Evolutionary conservation across 2,888 invertebrate genomes (phyloP).

Genomic region (Diadegma fenestrale): DNA sequence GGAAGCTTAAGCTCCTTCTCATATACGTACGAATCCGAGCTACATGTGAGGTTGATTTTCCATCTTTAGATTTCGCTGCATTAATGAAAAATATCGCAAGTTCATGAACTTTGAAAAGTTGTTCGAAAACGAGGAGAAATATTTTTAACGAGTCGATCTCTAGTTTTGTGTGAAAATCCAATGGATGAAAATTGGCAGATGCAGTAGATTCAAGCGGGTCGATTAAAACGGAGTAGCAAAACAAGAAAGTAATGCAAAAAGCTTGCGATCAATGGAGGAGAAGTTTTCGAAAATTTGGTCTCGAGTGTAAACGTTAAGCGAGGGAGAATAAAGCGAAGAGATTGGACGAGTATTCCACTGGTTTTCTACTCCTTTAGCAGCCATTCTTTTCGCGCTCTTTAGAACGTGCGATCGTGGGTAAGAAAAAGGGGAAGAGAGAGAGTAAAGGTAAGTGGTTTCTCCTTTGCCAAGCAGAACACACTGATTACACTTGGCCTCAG

Average conservation of each 20-base stretch:
- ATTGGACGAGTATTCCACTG: background rate
- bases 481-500: slow-evolving; percentile 56
- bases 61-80: background rate
- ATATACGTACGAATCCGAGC: background rate
- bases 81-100: background rate
- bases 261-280: background rate
- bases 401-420: slow-evolving; percentile 47
- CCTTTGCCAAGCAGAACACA: slow-evolving; percentile 58
- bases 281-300: background rate
- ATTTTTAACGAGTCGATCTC: background rate
- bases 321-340: background rate
- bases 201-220: no score
- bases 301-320: background rate
- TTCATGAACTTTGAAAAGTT: background rate
- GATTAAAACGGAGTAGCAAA: no score
- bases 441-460: slow-evolving; percentile 63
- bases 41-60: background rate
- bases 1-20: slow-evolving; percentile 44
- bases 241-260: background rate
- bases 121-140: background rate
- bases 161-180: background rate
- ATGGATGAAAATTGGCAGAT: no score
- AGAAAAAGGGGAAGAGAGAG: slow-evolving; percentile 31
- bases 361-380: background rate
- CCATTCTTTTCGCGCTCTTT: background rate